Conservation (phyloP, 2,888 invertebrate genomes). For the Trissolcus brochymenae region DNA sequence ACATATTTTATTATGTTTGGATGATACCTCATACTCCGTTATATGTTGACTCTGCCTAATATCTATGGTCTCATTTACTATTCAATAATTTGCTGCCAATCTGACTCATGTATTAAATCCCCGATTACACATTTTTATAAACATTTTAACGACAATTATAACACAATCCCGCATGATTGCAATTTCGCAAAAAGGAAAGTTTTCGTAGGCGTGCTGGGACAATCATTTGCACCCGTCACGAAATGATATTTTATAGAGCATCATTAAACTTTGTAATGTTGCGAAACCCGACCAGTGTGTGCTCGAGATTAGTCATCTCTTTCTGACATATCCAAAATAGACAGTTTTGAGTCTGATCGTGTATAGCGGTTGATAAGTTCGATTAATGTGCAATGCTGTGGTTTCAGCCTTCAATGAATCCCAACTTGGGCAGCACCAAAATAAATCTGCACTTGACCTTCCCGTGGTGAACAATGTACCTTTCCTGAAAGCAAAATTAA, state of each 20-base stretch:
- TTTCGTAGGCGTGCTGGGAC: slow-evolving; percentile 36
- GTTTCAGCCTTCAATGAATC: slow-evolving; percentile 26
- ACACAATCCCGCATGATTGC: slow-evolving; percentile 32
- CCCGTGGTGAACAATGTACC: not conserved
- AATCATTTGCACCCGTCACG: slow-evolving; percentile 42
- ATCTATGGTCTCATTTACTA: not conserved
- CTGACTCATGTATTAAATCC: slow-evolving; percentile 36
- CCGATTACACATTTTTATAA: slow-evolving; percentile 29
- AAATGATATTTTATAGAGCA: slow-evolving; percentile 39
- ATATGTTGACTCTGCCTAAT: no score
- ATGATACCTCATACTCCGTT: no score
- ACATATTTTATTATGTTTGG: no score
- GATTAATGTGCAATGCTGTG: not conserved
- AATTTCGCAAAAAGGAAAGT: slow-evolving; percentile 51
- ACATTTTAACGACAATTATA: slow-evolving; percentile 46
- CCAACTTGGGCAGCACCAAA: slow-evolving; percentile 3
- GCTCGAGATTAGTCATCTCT: slow-evolving; percentile 31
- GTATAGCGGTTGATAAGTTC: slow-evolving; percentile 6
- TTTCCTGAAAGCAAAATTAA: slow-evolving; percentile 2
- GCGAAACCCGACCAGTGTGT: slow-evolving; percentile 14
- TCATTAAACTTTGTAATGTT: slow-evolving; percentile 24
- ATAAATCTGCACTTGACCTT: slow-evolving; percentile 3
- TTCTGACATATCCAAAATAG: slow-evolving; percentile 21
- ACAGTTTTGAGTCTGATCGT: slow-evolving; percentile 17
- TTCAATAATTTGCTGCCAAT: not conserved